Base-by-base conservation (phyloP, 1,140 invertebrate species). In the Triops cancriformis region DNA sequence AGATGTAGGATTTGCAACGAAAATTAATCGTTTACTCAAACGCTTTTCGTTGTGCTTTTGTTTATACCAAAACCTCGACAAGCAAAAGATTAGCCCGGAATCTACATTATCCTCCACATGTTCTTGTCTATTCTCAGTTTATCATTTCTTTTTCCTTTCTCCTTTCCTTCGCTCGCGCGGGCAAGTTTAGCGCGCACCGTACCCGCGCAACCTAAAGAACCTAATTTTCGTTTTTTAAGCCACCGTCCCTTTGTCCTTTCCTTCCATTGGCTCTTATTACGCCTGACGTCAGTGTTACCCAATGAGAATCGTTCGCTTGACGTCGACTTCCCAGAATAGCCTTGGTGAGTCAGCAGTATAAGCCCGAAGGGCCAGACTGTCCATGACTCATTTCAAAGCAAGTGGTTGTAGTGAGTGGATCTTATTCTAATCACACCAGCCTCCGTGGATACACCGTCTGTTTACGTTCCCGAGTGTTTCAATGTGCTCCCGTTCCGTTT, bases 251-350 rank as follows among this genome's bases (percentile, higher is more conserved):
- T 64, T 18, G 3, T 23, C 51, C 23, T 64, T 64, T 0, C 14
- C 51, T 64, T 64, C 51, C 51, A 18, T 64, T 64, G 51, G 51
- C 14, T 64, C 5, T 18, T 23, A 6, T 64, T 64, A 64, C 74
- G 27, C 28, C 26, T 86, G 84, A 85, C 83, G 83, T 86, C 85
- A 86, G 81, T 72, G 51, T 23, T 73, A 82, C 76, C 86, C 86
- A 87, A 87, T 87, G 76, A 82, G 80, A 81, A 27, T 6, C 9
- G 79, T 43, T 1, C 23, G 77, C 83, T 79, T 80, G 86, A 85
- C 86, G 85, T 84, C 87, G 83, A 86, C 72, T 72, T 76, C 72
- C 75, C 31, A 43, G 75, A 77, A 73, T 72, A 73, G n/a, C 45
- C 72, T 78, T 76, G 78, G 79, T 79, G 80, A 81, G 74, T 81